Percentiles rank a stretch among this genome's conserved stretches.
These are phyloP conservation scores for Popillia japonica DNA, from an alignment of 1,140 invertebrate species.

Conservation along the genomic window DNA sequence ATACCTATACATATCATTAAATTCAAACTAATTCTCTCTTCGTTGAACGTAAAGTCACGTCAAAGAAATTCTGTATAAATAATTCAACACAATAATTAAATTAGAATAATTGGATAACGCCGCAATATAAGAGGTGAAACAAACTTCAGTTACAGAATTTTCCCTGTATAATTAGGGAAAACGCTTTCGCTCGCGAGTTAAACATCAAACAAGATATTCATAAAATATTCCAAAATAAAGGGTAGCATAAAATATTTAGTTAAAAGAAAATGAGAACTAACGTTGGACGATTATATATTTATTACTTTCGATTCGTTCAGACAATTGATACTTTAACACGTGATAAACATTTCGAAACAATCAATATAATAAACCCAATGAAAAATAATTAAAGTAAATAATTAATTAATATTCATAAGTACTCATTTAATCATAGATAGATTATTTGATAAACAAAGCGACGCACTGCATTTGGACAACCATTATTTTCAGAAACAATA, in stretches of 20 bases:
- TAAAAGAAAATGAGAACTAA: not conserved
- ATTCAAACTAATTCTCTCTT: not conserved
- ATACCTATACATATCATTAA: not conserved
- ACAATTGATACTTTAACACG: not conserved
- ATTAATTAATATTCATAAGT: conserved; percentile 2
- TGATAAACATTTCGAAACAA: not conserved
- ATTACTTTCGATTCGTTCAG: not conserved
- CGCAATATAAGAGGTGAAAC: not conserved
- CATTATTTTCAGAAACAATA: conserved; percentile 12
- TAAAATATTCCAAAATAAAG: not conserved
- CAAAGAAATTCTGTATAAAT: not conserved
- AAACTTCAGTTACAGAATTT: not conserved
- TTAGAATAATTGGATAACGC: not conserved
- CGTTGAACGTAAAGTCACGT: not conserved
- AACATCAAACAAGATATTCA: not conserved
- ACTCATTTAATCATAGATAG: not conserved
- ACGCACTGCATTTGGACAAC: not conserved
- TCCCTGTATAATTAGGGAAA: not conserved
- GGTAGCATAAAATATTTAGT: not conserved
- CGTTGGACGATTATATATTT: not conserved
- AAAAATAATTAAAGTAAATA: not conserved
- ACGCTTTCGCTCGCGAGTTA: not conserved
- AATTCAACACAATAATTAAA: not conserved
- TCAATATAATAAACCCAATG: not conserved
- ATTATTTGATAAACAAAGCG: conserved; percentile 1